Percentiles rank a stretch among this genome's conserved stretches.
phyloP scores from a whole-genome alignment of 2,888 invertebrate genomes.

The Drosophila meridiana region DNA sequence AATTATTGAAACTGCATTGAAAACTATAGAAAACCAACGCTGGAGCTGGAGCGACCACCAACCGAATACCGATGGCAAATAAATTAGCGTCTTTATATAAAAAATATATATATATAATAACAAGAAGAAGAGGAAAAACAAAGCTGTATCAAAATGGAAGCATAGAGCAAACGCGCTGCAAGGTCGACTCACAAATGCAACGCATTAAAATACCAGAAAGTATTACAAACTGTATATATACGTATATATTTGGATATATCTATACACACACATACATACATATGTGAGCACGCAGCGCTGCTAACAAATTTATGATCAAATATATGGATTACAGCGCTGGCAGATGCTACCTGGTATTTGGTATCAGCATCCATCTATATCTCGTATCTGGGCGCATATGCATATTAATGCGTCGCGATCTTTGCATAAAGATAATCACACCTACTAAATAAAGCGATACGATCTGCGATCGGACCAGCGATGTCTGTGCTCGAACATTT shows the following conservation, averaged over 20 bases:
- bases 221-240: slow-evolving; percentile 48
- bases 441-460: slow-evolving; percentile 73
- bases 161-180: slow-evolving; percentile 41
- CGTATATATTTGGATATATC: background rate
- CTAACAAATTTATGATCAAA: slow-evolving; percentile 26
- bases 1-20: slow-evolving; percentile 51
- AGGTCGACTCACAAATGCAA: slow-evolving; percentile 65
- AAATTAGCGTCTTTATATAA: slow-evolving; percentile 72
- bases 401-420: slow-evolving; percentile 64
- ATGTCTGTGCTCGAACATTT: slow-evolving; percentile 40
- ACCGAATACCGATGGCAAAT: slow-evolving; percentile 62
- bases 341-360: slow-evolving; percentile 33
- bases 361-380: slow-evolving; percentile 29
- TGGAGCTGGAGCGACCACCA: slow-evolving; percentile 25
- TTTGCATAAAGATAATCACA: slow-evolving; percentile 80
- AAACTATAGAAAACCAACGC: slow-evolving; percentile 27
- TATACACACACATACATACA: background rate
- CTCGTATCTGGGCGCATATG: slow-evolving; percentile 38
- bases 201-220: slow-evolving; percentile 72
- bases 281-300: background rate
- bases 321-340: slow-evolving; percentile 35
- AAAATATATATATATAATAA: slow-evolving; percentile 9
- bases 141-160: slow-evolving; percentile 19
- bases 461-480: slow-evolving; percentile 41
- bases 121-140: slow-evolving; percentile 19